Evolutionary conservation across 2,888 invertebrate genomes (phyloP).

Genomic region (Eupithecia centaureata): DNA sequence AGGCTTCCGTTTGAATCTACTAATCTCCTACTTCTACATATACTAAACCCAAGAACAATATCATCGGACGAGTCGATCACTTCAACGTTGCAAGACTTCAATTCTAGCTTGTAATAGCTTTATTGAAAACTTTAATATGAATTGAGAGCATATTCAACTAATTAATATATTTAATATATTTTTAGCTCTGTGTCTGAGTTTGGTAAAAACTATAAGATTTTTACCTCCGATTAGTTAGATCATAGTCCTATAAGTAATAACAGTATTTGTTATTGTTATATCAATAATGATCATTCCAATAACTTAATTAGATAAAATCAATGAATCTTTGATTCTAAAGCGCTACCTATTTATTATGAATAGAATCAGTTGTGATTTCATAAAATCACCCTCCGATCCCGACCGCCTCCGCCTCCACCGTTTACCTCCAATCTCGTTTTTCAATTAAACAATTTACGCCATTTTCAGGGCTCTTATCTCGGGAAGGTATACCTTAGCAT

Average conservation of each 20-base stretch:
- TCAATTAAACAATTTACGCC: constrained; percentile 39
- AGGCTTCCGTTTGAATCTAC: background rate
- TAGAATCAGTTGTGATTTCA: background rate
- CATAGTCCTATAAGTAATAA: background rate
- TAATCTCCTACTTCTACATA: too few species aligned
- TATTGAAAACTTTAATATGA: too few species aligned
- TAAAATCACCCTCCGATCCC: background rate
- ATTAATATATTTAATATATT: too few species aligned
- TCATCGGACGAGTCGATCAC: background rate
- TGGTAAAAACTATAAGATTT: too few species aligned
- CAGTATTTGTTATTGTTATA: too few species aligned
- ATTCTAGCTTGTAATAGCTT: too few species aligned
- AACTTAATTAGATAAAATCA: background rate
- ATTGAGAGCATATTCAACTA: too few species aligned
- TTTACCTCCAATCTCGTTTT: constrained; percentile 32
- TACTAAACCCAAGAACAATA: too few species aligned
- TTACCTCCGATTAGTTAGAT: too few species aligned
- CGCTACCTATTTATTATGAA: background rate
- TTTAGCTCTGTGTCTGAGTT: too few species aligned
- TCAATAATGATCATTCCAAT: background rate
- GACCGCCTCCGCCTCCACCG: background rate
- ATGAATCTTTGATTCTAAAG: background rate
- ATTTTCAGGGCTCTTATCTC: constrained; percentile 37
- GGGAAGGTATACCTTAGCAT: constrained; percentile 39
- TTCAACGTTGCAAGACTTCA: background rate